Conservation (phyloP, 2,888 invertebrate species). For the Melitaea athalia region DNA sequence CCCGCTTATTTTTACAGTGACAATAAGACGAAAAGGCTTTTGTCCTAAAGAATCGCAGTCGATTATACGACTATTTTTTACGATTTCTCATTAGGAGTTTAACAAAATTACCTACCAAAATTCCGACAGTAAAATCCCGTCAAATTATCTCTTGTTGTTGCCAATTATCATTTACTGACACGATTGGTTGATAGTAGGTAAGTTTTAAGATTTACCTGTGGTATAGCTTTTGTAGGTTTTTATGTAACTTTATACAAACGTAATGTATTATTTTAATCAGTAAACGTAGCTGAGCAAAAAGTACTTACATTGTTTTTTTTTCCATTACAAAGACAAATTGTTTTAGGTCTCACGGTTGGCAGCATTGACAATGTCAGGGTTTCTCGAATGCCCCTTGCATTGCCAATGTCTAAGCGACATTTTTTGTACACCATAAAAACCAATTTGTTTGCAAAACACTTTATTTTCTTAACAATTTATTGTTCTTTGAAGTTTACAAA, state of each 20-base stretch:
- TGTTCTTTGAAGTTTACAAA: not conserved
- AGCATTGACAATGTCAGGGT: constrained; percentile 8
- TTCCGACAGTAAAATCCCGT: too few relatives aligned
- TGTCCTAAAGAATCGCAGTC: too few relatives aligned
- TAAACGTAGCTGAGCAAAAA: not conserved
- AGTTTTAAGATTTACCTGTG: too few relatives aligned
- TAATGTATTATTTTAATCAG: not conserved
- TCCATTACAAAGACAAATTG: constrained; percentile 4
- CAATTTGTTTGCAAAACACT: not conserved
- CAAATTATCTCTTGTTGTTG: too few relatives aligned
- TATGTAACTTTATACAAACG: not conserved
- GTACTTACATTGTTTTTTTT: constrained; percentile 9
- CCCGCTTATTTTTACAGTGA: too few relatives aligned
- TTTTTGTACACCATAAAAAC: constrained; percentile 1
- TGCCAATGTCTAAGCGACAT: constrained; percentile 1
- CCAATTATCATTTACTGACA: too few relatives aligned
- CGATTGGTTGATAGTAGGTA: too few relatives aligned
- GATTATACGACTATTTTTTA: too few relatives aligned
- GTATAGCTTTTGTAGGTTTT: too few relatives aligned
- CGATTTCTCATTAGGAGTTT: too few relatives aligned
- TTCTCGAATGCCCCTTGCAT: not conserved
- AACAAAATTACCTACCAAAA: too few relatives aligned
- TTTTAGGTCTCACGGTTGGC: constrained; percentile 11
- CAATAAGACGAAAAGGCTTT: too few relatives aligned
- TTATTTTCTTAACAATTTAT: not conserved